These are phyloP conservation scores for Chlorops oryzae DNA, from an alignment of 1,140 invertebrate species.

Conservation along the genomic window DNA sequence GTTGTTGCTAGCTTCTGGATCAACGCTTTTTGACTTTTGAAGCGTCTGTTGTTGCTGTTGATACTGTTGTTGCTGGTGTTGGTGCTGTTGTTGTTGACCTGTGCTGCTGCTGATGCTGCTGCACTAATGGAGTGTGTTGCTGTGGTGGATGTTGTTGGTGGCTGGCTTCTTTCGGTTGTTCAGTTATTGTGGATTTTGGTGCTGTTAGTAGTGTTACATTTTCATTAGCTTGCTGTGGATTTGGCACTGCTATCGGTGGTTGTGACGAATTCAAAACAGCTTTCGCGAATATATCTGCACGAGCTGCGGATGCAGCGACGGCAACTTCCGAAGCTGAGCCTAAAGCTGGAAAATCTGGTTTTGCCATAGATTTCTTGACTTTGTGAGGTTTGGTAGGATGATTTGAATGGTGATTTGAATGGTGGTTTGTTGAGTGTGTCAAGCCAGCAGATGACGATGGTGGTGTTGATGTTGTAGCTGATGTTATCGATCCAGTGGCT, in stretches of 20 bases:
- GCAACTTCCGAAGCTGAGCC: slow-evolving; percentile 3
- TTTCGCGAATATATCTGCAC: too few relatives aligned
- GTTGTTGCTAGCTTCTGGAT: slow-evolving; percentile 23
- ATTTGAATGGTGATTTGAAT: not conserved
- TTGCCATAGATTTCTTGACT: slow-evolving; percentile 13
- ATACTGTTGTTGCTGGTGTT: slow-evolving; percentile 8
- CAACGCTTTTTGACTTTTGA: slow-evolving; percentile 45
- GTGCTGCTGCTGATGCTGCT: not conserved
- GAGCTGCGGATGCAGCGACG: too few relatives aligned
- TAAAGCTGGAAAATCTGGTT: slow-evolving; percentile 40
- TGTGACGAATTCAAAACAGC: too few relatives aligned
- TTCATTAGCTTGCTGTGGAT: too few relatives aligned
- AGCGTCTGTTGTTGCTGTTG: slow-evolving; percentile 21
- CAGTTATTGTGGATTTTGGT: not conserved
- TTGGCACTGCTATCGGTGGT: too few relatives aligned
- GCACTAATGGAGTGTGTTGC: slow-evolving; percentile 7
- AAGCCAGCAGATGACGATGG: not conserved
- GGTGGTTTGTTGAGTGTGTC: too few relatives aligned
- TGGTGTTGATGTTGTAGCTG: not conserved
- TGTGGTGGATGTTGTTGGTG: not conserved
- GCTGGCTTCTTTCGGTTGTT: too few relatives aligned
- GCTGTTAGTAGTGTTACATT: not conserved
- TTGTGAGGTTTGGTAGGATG: slow-evolving; percentile 28
- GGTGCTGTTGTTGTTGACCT: slow-evolving; percentile 14
- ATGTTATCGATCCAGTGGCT: slow-evolving; percentile 3